Evolutionary conservation across 2,113 vertebrate genomes (phyloP).

Genomic region (Anarhynchus alexandrinus): DNA sequence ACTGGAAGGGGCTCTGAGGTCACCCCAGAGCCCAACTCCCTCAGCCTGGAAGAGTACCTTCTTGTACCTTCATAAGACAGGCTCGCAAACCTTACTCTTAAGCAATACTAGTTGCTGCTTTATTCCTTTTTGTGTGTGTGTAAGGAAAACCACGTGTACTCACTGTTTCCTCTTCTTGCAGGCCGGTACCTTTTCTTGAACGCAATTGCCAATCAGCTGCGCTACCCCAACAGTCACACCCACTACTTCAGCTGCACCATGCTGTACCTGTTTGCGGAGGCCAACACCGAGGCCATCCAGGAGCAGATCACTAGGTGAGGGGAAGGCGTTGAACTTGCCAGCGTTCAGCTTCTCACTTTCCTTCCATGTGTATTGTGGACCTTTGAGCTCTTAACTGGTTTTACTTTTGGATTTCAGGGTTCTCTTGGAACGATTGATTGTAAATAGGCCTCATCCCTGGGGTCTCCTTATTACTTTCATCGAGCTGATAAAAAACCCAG

Average conservation of each 20-base stretch:
- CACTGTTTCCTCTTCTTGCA: slow-evolving; percentile 32
- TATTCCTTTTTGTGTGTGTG: background rate
- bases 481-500: slow-evolving; percentile 98
- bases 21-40: too few species aligned
- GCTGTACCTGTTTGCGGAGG: slow-evolving; percentile 98
- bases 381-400: background rate
- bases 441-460: slow-evolving; percentile 99
- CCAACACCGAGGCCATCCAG: slow-evolving; percentile 98
- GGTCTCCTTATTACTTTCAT: slow-evolving; percentile 99
- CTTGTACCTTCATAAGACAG: background rate
- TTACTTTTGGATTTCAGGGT: slow-evolving; percentile 76
- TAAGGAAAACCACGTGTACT: background rate
- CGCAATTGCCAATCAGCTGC: slow-evolving; percentile 97
- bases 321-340: fast-evolving
- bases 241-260: slow-evolving; percentile 99
- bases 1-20: too few species aligned
- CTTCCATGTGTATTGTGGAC: fast-evolving
- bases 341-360: background rate
- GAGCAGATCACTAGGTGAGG: slow-evolving; percentile 96
- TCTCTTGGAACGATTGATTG: slow-evolving; percentile 95
- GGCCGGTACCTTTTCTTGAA: slow-evolving; percentile 98
- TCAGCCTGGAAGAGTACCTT: background rate
- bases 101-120: background rate
- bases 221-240: slow-evolving; percentile 98
- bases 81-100: background rate